A percentile compares a stretch with the other conserved stretches of the same genome.
phyloP scores from a whole-genome alignment of 1,140 invertebrate species.

The Adoxophyes honmai region DNA sequence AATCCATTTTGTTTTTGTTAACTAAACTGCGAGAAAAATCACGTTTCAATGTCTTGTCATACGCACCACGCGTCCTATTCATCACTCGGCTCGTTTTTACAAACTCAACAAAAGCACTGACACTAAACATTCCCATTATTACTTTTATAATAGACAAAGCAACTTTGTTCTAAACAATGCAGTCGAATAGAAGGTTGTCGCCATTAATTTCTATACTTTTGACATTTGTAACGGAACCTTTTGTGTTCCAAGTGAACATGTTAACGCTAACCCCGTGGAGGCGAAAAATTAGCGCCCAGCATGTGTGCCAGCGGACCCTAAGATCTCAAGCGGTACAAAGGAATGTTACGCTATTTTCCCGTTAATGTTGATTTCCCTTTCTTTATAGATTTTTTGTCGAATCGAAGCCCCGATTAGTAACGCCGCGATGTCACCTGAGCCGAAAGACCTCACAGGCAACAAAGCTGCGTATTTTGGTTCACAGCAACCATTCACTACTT shows the following conservation, averaged over 20 bases:
- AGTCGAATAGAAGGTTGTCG: conserved; percentile 60
- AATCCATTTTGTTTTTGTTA: conserved; percentile 17
- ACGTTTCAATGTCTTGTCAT: conserved; percentile 45
- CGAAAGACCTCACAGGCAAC: conserved; percentile 62
- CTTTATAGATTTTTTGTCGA: conserved; percentile 30
- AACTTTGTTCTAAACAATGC: conserved; percentile 64
- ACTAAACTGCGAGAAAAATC: conserved; percentile 55
- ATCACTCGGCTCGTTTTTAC: conserved; percentile 37
- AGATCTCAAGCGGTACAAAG: conserved; percentile 28
- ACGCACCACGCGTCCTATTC: conserved; percentile 61
- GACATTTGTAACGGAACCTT: conserved; percentile 68
- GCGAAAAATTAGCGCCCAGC: conserved; percentile 64
- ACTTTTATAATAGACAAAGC: conserved; percentile 66
- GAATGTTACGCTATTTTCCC: conserved; percentile 26
- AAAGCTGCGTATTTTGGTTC: conserved; percentile 64
- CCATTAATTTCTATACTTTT: conserved; percentile 70
- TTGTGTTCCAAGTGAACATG: conserved; percentile 43
- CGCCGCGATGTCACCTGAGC: conserved; percentile 63
- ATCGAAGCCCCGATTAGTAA: conserved; percentile 60
- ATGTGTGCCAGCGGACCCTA: conserved; percentile 35
- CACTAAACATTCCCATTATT: conserved; percentile 73
- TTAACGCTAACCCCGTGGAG: conserved; percentile 45
- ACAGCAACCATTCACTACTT: conserved; percentile 51
- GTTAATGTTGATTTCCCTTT: conserved; percentile 32
- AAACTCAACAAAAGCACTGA: conserved; percentile 63